Base-by-base conservation (phyloP, 1,140 invertebrate species). In the Pentalonia nigronervosa region DNA sequence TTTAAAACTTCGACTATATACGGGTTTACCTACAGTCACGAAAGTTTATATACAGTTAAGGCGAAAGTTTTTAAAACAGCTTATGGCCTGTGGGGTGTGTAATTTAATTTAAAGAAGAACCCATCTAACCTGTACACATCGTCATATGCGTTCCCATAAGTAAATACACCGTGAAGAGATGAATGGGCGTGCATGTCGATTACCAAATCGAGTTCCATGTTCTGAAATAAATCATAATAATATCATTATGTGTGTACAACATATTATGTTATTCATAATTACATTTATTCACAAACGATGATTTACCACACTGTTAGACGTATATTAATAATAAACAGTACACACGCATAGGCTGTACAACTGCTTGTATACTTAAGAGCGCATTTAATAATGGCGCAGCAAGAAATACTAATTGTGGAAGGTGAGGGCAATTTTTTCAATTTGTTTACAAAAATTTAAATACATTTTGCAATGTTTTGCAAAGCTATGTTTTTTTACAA, bases 91-190 rank as follows among this genome's bases (percentile, higher is more conserved):
- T 20, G 36, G 60, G 2, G 48, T 23, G 41, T 48, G 41, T 36
- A 88, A 56, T 93, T 93, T 93, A 60, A 86, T 93, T 86, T 50
- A 21, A 20, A 88, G 45, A 47, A 86, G 25, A 86, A 25, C 23
- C 25, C 11, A 86, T 25, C 47, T 94, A 95, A 97, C 97, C 97
- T 97, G 95, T 98, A 98, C 17, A 98, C 98, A 95, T 99, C 98
- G 94, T 99, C 98, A 94, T 98, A 99, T 0, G 98, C 98, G 95
- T 99, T 99, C 17, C 99, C 99, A 95, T 99, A 98, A 94, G 99
- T 97, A 95, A 99, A 99, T 67, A 98, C 97, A 34, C 99, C 99
- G 94, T 98, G 97, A 83, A 99, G 96, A 94, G 97, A 99, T 3
- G 97, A 97, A 95, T 99, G 98, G 17, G 98, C 98, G 95, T 99